These are phyloP conservation scores for Kradibia gibbosae DNA, from an alignment of 1,140 invertebrate genomes.

Conservation along the genomic window DNA sequence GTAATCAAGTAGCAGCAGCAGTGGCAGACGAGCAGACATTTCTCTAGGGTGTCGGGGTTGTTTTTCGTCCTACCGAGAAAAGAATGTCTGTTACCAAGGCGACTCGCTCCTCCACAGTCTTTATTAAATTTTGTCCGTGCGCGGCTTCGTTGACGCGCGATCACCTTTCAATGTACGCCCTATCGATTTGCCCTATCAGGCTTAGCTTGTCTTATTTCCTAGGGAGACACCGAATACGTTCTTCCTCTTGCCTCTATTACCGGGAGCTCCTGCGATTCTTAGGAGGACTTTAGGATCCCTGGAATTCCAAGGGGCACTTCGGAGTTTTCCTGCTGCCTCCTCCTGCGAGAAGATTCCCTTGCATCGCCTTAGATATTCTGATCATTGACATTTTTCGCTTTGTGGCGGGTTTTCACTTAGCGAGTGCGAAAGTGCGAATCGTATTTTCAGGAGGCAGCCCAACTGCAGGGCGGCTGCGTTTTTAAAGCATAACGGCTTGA, in stretches of 20 bases:
- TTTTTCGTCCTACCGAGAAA: neutral
- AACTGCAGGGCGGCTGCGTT: no score
- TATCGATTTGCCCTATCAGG: neutral
- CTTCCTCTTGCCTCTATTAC: no score
- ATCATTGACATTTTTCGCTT: no score
- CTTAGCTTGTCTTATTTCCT: neutral
- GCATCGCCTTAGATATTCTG: no score
- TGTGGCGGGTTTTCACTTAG: no score
- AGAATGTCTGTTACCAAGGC: constrained; percentile 30
- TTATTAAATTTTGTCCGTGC: constrained; percentile 48
- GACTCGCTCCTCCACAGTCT: constrained; percentile 6
- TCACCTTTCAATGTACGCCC: neutral
- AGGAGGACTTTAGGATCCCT: neutral
- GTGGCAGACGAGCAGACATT: neutral
- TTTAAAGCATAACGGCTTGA: no score
- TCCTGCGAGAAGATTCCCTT: no score
- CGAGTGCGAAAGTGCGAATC: no score
- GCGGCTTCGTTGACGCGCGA: neutral
- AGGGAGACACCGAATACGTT: no score
- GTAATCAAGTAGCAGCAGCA: neutral
- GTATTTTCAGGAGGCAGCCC: no score
- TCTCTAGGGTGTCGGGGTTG: neutral
- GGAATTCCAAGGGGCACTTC: neutral
- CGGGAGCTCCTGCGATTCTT: neutral
- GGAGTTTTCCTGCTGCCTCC: no score